Base-by-base conservation (phyloP, 2,113 vertebrate species). In the Manacus vitellinus region DNA sequence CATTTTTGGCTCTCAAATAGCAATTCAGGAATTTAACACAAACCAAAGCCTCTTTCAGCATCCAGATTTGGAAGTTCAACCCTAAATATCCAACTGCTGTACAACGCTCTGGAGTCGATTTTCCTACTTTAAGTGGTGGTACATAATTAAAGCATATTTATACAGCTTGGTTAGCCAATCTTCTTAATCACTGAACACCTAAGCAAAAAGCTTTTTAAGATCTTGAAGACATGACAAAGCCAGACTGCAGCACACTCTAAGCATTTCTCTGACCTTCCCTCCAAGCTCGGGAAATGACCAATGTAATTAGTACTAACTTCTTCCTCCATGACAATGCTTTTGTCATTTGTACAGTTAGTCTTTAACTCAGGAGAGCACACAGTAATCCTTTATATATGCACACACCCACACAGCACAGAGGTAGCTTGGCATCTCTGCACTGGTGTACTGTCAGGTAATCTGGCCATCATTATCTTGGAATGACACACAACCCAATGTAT, bases 251-350 rank as follows among this genome's bases (percentile, higher is more conserved):
- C 8, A 68, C 14, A 72, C 23, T 51, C 33, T 52, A 75, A 85
- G 62, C 1, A 11, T 23, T 75, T 76, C n/a, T 92, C 41, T 47
- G 41, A 76, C 28, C 18, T 35, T 63, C 25, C 27, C 35, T 75
- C 54, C 31, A 55, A 68, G 72, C 37, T n/a, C 0, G 0, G 13
- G 37, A 41, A 85, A 59, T 6, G 6, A 73, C 24, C 49, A 52
- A 72, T 4, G 1, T 5, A 63, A 65, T 28, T 52, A 52, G 24
- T 25, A 72, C 9, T 39, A 65, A 55, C 22, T 67, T 77, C 41
- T 55, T 86, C 44, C 15, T 28, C 27, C 4, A 1, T 3, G 14
- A 80, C 4, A 83, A 33, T 13, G 49, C 13, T 43, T 83, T n/a
- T 72, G 33, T 59, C 30, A 71, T 67, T 87, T 55, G n/a, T 28